Base-by-base conservation (phyloP, 2,797 vertebrate genomes). In the Eupleurogrammus muticus region DNA sequence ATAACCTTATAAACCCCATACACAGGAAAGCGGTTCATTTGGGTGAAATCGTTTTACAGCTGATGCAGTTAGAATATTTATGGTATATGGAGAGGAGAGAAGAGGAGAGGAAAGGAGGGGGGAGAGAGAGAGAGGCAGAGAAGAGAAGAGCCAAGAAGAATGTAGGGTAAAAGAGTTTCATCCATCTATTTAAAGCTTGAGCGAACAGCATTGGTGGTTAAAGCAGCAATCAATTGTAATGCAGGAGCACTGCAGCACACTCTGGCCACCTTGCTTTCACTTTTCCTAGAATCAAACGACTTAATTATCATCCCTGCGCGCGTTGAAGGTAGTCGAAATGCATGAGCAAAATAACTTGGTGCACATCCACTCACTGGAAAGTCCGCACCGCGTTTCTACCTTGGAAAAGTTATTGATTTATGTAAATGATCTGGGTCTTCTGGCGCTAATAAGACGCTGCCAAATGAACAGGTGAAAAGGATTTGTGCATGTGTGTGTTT, bases 181-280 rank as follows among this genome's bases (percentile, higher is more conserved):
- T 84, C 81, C 87, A 84, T 86, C 87, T 82, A 88, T 90, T 89
- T 87, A 88, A 87, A 84, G 87, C 83, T 73, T 74, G 81, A 84
- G 71, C 85, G 86, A 89, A 83, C 87, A 87, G 87, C 88, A 78
- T 24, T 78, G 80, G 76, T 75, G 46, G 82, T 87, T 90, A 87
- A 88, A 90, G 70, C 75, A 85, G 84, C 85, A 87, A 89, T 91
- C 86, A 87, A 90, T 88, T 86, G 85, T 82, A 85, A 89, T 91
- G 87, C 85, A 80, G 81, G 65, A 84, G 78, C 80, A 80, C 82
- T 89, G 89, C 89, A 86, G 86, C 82, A 88, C 79, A 69, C 72
- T 72, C 72, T 73, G 46, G 58, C 68, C 74, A 81, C 78, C 65
- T 74, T 63, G 81, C 72, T 77, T 82, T 87, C 66, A 70, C 81